phyloP scores from a whole-genome alignment of 2,113 vertebrate species.

The Chloroceryle aenea region DNA sequence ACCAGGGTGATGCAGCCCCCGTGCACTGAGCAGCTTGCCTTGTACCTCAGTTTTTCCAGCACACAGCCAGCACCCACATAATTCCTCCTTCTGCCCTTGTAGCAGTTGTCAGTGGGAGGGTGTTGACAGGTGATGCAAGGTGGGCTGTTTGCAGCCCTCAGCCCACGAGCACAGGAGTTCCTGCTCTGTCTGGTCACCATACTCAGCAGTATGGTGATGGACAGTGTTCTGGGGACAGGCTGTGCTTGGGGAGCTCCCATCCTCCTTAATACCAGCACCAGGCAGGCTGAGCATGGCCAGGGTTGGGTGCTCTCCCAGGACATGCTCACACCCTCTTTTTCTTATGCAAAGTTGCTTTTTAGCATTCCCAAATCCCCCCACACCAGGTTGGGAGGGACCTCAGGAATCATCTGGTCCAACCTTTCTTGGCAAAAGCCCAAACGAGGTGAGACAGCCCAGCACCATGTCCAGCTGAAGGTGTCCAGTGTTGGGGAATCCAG shows the following conservation, averaged over 20 bases:
- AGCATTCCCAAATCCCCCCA: background rate
- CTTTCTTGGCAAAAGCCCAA: background rate
- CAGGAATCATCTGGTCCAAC: background rate
- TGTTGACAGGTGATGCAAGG: background rate
- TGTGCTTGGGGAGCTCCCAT: background rate
- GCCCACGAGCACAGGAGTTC: fast-evolving
- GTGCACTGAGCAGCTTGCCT: background rate
- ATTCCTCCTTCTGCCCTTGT: background rate
- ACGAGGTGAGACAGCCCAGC: background rate
- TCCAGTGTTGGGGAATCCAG: background rate
- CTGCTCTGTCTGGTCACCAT: background rate
- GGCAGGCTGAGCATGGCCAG: background rate
- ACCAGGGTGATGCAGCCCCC: background rate
- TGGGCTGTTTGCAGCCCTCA: background rate
- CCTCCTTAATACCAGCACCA: background rate
- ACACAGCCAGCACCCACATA: background rate
- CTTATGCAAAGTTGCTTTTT: background rate
- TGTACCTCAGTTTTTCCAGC: background rate
- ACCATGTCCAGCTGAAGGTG: background rate
- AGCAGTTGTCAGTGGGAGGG: background rate
- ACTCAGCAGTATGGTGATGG: background rate
- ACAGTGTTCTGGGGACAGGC: background rate
- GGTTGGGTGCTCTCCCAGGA: background rate
- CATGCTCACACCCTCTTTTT: background rate
- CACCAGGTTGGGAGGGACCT: background rate